Evolutionary conservation across 2,113 vertebrate species (phyloP).

Genomic region (Cromileptes altivelis): DNA sequence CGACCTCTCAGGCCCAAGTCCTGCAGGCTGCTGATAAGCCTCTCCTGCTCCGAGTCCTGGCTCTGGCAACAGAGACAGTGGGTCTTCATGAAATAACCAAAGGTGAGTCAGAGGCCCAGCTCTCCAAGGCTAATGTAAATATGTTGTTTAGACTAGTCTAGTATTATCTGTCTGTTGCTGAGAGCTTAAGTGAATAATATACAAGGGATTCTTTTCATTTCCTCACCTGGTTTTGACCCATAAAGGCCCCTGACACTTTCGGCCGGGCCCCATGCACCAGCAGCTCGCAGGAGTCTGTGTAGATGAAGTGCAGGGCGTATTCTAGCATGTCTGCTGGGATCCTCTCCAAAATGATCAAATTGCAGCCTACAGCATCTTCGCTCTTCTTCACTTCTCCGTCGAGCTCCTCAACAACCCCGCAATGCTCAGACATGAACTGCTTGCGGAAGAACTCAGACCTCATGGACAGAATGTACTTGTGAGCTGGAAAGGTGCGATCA

Average conservation of each 20-base stretch:
- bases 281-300: slow-evolving; percentile 95
- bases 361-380: slow-evolving; percentile 92
- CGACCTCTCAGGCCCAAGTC: slow-evolving; percentile 87
- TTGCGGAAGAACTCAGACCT: slow-evolving; percentile 93
- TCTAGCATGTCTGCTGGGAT: slow-evolving; percentile 91
- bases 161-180: neutral
- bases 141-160: neutral
- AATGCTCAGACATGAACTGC: slow-evolving; percentile 84
- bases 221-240: slow-evolving; percentile 74
- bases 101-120: neutral
- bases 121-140: neutral
- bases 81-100: slow-evolving; percentile 13
- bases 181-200: neutral
- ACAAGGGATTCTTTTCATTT: neutral
- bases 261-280: slow-evolving; percentile 89
- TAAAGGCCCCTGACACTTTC: slow-evolving; percentile 73
- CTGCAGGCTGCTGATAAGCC: slow-evolving; percentile 89
- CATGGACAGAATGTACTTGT: slow-evolving; percentile 93
- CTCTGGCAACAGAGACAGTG: slow-evolving; percentile 23
- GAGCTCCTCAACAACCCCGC: slow-evolving; percentile 71
- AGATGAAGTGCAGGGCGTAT: slow-evolving; percentile 92
- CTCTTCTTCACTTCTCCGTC: slow-evolving; percentile 84
- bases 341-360: slow-evolving; percentile 92
- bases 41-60: slow-evolving; percentile 80
- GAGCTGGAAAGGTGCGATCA: slow-evolving; percentile 89